Evolutionary conservation across 1,140 invertebrate genomes (phyloP), one percentile per base, ranked within the genome.

Genomic region (Nasonia vitripennis): DNA sequence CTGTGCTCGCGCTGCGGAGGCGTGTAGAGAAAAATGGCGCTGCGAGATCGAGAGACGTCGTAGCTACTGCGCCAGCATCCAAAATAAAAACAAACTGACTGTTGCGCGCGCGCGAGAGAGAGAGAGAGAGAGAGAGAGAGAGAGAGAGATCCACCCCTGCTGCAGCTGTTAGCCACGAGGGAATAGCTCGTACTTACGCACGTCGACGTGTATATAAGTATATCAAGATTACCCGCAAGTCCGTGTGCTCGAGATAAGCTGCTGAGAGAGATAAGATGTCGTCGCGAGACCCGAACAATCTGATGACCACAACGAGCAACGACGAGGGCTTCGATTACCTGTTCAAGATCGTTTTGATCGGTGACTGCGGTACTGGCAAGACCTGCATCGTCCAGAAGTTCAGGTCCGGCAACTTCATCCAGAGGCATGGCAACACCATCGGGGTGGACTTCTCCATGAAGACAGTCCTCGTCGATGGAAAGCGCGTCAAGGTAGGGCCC

Each of bases 361-460:
- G 97, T 80, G 97, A 97, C 88, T 97, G 96, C 93, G 96, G 96
- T 7, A 96, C 97, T 7, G 97, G 97, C 68, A 97, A 97, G 94
- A 97, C 97, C 83, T 97, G 96, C 91, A 96, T 98, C 88, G 97
- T 98, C 71, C 97, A 98, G 92, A 95, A 98, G 86, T 98, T 99
- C 92, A 98, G 98, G 92, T 97, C 97, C 82, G 98, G 98, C 85
- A 98, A 97, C 86, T 99, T 98, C 91, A 96, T 98, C 84, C 98
- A 99, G 94, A 95, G 96, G 88, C 98, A 99, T 93, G 97, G 97
- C 31, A 98, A 97, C 90, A 99, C 98, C 37, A 99, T 99, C 89
- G 98, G 98, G 78, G 98, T 99, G 41, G 98, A 99, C 94, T 99
- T 99, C 93, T 98, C 97, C 84, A 99, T 99, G 98, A 99, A 99